These are phyloP conservation scores for Carassius gibelio DNA, from an alignment of 2,113 vertebrate species.

Conservation along the genomic window DNA sequence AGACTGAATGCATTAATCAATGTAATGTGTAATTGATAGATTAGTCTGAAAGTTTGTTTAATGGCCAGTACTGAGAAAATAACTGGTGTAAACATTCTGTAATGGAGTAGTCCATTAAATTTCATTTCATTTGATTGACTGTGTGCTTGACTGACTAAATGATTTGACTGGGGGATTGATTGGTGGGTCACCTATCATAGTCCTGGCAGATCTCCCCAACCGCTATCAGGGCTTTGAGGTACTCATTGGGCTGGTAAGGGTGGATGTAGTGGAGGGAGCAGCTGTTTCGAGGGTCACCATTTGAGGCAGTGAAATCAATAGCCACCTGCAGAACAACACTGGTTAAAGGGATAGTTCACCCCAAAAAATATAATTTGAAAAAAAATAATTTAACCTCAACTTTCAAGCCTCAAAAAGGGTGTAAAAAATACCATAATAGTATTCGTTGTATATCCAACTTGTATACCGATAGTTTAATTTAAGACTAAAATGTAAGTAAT, in stretches of 20 bases:
- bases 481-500: background rate
- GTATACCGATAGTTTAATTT: background rate
- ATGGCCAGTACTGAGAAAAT: constrained; percentile 5
- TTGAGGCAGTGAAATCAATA: constrained; percentile 98
- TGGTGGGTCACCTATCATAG: constrained; percentile 89
- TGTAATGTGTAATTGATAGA: background rate
- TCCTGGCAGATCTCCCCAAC: constrained; percentile 99
- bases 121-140: background rate
- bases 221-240: constrained; percentile 95
- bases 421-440: too few species aligned
- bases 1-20: background rate
- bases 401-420: background rate
- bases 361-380: background rate
- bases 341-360: background rate
- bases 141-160: background rate
- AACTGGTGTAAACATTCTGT: background rate
- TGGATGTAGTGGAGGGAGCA: constrained; percentile 99
- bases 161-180: background rate
- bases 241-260: constrained; percentile 98
- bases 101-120: background rate
- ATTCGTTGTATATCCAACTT: background rate
- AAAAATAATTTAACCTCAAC: background rate
- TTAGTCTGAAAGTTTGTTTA: constrained; percentile 13
- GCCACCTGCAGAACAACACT: constrained; percentile 82
- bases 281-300: constrained; percentile 96